Base-by-base conservation (phyloP, 2,888 invertebrate genomes). In the Dione juno region DNA sequence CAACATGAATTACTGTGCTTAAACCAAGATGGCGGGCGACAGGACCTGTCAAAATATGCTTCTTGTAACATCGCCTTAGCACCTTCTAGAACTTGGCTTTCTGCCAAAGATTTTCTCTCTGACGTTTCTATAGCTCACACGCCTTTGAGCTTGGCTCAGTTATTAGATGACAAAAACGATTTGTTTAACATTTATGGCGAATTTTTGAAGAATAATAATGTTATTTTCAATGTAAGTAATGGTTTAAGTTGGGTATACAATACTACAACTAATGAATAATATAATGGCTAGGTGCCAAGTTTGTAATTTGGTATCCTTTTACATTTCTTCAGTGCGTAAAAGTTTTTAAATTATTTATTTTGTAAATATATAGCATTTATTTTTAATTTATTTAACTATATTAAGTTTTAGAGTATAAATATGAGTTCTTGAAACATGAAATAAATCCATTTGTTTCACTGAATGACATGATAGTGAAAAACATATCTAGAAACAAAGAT, bases 131-230 rank as follows among this genome's bases (percentile, higher is more conserved):
- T 96, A 67, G 94, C 94, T 7, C 94, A 95, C 79, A 95, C 95
- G 1, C 90, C 96, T 16, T 79, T 96, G 50, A 94, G 94, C 57
- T 88, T 95, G 7, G 95, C 95, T 6, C 82, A 94, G 10, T 81
- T 94, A 5, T 93, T 95, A 77, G 90, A 93, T 28, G 84, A 92
- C 19, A 92, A 93, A 73, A 94, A 93, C 0, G 95, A 95, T 76
- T 86, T 95, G 9, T 94, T 96, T 80, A 94, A 94, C 73, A 92
- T 96, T 64, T 96, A 96, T 78, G 96, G 96, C 40, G 91, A 92
- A 72, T 93, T 89, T 77, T 84, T 93, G 78, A 93, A 92, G 81
- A 92, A 93, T 70, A 90, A 93, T 75, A 90, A 93, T 69, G 87
- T 93, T 67, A 89, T 93, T 73, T 93, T 93, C 76, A 90, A 81